Conservation (phyloP, 2,113 vertebrate genomes). For the Notiomystis cincta region DNA sequence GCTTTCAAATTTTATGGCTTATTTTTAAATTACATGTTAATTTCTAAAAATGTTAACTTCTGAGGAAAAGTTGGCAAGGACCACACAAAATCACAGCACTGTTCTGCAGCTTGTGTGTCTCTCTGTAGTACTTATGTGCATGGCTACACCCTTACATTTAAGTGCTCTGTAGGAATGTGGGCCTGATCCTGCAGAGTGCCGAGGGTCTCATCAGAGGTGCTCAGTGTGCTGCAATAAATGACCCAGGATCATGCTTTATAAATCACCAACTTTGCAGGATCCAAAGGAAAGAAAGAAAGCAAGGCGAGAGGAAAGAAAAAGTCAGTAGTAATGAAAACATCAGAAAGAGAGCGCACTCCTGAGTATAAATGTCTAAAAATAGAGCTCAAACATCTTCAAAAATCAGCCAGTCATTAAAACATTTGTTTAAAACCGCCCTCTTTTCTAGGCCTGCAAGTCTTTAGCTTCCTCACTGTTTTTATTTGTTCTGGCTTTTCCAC, state of each 20-base stretch:
- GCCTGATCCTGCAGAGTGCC: neutral
- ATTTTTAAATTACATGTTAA: constrained; percentile 60
- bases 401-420: neutral
- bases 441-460: neutral
- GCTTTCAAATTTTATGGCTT: constrained; percentile 44
- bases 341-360: neutral
- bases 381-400: constrained; percentile 33
- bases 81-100: constrained; percentile 24
- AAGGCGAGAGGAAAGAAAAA: neutral
- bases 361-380: constrained; percentile 43
- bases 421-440: neutral
- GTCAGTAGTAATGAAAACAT: constrained; percentile 24
- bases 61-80: constrained; percentile 21
- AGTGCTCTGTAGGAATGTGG: neutral
- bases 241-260: neutral
- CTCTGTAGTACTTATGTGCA: neutral
- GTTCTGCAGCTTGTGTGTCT: neutral
- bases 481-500: constrained; percentile 46
- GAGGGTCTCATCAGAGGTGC: neutral
- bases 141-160: neutral
- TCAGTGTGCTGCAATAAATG: neutral
- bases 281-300: neutral
- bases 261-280: neutral
- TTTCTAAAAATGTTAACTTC: constrained; percentile 58
- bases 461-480: constrained; percentile 18